Evolutionary conservation across 2,888 invertebrate species (phyloP).

Genomic region (Toxonevra muliebris): DNA sequence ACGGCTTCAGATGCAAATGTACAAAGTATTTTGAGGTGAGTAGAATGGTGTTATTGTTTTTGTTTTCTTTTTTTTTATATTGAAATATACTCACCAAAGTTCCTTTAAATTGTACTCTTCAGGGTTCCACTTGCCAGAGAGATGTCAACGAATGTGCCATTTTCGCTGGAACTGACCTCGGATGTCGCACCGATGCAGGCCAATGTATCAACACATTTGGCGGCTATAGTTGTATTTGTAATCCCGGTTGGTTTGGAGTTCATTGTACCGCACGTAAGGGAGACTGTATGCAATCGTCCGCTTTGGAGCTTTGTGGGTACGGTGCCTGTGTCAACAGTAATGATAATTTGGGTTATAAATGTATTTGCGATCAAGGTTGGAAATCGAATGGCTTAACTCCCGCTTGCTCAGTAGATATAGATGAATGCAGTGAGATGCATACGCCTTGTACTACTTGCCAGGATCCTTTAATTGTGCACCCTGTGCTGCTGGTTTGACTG

Average conservation of each 20-base stretch:
- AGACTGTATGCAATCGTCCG: conserved; percentile 77
- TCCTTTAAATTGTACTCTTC: neutral
- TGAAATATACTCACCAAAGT: neutral
- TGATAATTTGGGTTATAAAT: conserved; percentile 74
- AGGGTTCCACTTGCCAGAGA: conserved; percentile 74
- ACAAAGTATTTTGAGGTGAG: conserved; percentile 80
- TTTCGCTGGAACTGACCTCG: conserved; percentile 84
- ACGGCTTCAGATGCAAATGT: conserved; percentile 79
- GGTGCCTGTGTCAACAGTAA: conserved; percentile 81
- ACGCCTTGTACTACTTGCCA: conserved; percentile 82
- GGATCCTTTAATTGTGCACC: conserved; percentile 88
- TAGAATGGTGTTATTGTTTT: no score
- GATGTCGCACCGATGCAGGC: conserved; percentile 87
- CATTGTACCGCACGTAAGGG: conserved; percentile 81
- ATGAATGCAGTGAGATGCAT: conserved; percentile 80
- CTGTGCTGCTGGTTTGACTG: conserved; percentile 88
- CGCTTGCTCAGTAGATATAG: conserved; percentile 83
- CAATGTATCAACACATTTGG: conserved; percentile 84
- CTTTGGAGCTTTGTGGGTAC: conserved; percentile 85
- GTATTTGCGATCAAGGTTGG: conserved; percentile 91
- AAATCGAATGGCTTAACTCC: conserved; percentile 74
- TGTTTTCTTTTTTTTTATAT: no score
- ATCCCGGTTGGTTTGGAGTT: conserved; percentile 80
- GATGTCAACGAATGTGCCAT: conserved; percentile 90
- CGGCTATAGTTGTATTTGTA: conserved; percentile 77